Base-by-base conservation (phyloP, 2,888 invertebrate genomes). In the Colostygia pectinataria region DNA sequence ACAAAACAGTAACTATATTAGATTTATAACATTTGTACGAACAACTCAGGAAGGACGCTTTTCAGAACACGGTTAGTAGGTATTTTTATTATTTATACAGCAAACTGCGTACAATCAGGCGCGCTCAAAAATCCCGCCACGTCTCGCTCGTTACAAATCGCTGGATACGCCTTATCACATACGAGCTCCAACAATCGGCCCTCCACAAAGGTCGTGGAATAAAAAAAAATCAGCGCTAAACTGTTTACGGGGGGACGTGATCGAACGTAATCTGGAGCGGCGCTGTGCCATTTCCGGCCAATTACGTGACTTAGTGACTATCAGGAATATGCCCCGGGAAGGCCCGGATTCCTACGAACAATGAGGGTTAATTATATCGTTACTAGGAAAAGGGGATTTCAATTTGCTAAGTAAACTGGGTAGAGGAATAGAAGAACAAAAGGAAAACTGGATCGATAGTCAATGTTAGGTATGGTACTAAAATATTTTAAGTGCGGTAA, bases 291-390 rank as follows among this genome's bases (percentile, higher is more conserved):
- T 79, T 80, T 82, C 80, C 80, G 73, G 61, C 65, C 81, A 80
- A 82, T 83, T 79, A 81, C 80, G 79, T 79, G 80, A 76, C 77
- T 77, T 76, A 72, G 74, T 57, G 74, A 74, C 66, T 71, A 66
- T 70, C 66, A 63, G 66, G 69, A 69, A 65, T 65, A 71, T 65
- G 64, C 63, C 50, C 43, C 55, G 55, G 53, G 37, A 40, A 39
- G 36, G 38, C 33, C 38, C 48, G 43, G 53, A 45, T 44, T 55
- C 54, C 46, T 41, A 45, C 55, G 33, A 55, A 61, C 61, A 61
- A 61, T 61, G 53, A 39, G 54, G 54, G 58, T 65, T 70, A 74
- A 74, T 74, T 71, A 73, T 66, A 59, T 57, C 57, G 59, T 58
- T 66, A 65, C 59, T 63, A 54, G 53, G 60, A 61, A 55, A 64